phyloP scores from a whole-genome alignment of 2,888 invertebrate species.

The Nemoura dubitans region DNA sequence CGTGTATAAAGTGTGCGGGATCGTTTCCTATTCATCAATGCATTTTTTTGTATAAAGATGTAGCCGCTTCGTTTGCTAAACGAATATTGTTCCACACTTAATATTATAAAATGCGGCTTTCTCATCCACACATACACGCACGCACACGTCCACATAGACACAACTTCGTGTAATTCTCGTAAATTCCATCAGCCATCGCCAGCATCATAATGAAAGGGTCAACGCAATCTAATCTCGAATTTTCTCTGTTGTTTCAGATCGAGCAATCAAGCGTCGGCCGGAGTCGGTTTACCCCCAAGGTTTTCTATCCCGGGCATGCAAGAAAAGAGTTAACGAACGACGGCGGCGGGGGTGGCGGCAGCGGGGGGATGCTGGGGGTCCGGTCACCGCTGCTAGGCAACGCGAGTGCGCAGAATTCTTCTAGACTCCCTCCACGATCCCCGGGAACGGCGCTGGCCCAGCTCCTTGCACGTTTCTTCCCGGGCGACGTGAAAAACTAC shows the following conservation, averaged over 20 bases:
- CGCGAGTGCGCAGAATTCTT: neutral
- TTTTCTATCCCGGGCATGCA: neutral
- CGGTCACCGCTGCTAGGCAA: neutral
- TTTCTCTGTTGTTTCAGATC: slow-evolving; percentile 12
- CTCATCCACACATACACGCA: neutral
- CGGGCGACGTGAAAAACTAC: slow-evolving; percentile 3
- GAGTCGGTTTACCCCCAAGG: neutral
- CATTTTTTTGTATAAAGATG: neutral
- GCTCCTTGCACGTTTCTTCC: slow-evolving; percentile 7
- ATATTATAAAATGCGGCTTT: neutral
- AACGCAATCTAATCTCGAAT: slow-evolving; percentile 12
- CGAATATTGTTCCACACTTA: neutral
- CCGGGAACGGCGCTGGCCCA: neutral
- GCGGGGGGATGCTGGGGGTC: neutral
- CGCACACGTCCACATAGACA: neutral
- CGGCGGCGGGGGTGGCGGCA: neutral
- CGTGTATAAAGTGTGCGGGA: neutral
- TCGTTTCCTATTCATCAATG: neutral
- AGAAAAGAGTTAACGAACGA: neutral
- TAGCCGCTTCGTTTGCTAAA: neutral
- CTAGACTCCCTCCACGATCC: neutral
- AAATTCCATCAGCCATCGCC: neutral
- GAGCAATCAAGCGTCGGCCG: neutral
- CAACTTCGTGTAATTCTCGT: neutral
- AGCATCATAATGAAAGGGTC: slow-evolving; percentile 12